Percentiles rank a stretch among this genome's conserved stretches.
Evolutionary conservation across 2,113 vertebrate species (phyloP).

Genomic region (Castor canadensis): DNA sequence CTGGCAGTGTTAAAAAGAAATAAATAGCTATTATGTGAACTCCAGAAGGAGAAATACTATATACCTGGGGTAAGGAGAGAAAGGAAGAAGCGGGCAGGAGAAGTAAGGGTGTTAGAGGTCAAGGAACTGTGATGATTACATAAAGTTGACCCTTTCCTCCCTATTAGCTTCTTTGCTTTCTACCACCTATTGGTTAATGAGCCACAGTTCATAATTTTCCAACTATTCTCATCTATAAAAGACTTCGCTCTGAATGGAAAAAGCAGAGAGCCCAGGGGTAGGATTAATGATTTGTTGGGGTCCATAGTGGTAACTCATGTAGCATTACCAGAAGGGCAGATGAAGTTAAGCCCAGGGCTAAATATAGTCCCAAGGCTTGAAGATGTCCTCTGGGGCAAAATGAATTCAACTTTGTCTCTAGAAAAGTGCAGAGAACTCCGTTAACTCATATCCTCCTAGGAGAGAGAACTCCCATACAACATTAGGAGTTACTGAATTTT

Average conservation of each 20-base stretch:
- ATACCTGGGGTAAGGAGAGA: accelerated
- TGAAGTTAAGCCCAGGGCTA: neutral
- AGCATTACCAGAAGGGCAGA: neutral
- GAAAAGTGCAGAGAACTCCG: neutral
- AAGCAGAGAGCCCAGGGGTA: slow-evolving; percentile 17
- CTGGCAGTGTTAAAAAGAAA: neutral
- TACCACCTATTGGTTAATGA: slow-evolving; percentile 46
- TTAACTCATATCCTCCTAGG: neutral
- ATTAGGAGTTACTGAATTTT: neutral
- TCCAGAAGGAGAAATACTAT: neutral
- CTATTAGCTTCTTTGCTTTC: neutral
- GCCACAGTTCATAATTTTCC: slow-evolving; percentile 18
- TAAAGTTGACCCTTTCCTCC: neutral
- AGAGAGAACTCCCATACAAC: neutral
- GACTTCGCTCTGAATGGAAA: neutral
- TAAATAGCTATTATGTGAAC: neutral
- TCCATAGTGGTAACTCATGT: neutral
- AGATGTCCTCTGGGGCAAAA: neutral
- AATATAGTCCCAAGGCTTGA: neutral
- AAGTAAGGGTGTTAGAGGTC: neutral
- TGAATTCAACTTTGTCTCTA: neutral
- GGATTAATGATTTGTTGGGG: neutral
- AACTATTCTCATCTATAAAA: slow-evolving; percentile 1
- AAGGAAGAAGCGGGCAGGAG: neutral
- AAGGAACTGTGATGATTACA: neutral